Evolutionary conservation across 92 coral and sea anemone genomes (phyloP).

Genomic region (Phenganax subtilis): DNA sequence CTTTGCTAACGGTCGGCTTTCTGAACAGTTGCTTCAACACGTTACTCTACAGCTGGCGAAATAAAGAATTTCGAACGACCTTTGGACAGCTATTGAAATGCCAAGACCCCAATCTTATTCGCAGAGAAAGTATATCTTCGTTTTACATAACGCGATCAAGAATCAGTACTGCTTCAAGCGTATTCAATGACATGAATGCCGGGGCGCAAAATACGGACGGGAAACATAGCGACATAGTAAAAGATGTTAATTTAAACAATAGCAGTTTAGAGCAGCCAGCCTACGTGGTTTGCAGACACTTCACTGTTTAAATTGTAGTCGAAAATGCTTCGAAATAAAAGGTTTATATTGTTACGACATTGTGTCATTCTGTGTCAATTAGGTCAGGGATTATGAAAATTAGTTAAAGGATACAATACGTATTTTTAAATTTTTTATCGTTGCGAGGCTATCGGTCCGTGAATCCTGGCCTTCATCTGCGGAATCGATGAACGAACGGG

Average conservation of each 20-base stretch:
- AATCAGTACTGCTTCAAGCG: background rate
- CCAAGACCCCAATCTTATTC: constrained; percentile 28
- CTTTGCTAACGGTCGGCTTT: constrained; percentile 21
- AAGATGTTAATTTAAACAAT: too few relatives aligned
- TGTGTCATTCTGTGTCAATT: background rate
- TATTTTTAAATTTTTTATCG: too few relatives aligned
- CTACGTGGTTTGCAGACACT: background rate
- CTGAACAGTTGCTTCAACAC: constrained; percentile 85
- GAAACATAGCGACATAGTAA: background rate
- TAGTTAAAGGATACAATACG: too few relatives aligned
- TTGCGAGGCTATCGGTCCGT: too few relatives aligned
- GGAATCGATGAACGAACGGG: too few relatives aligned
- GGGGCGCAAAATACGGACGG: background rate
- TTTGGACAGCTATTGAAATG: constrained; percentile 61
- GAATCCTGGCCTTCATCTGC: too few relatives aligned
- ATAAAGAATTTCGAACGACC: constrained; percentile 76
- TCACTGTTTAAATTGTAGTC: background rate
- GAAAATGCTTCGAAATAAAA: background rate
- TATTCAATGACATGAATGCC: constrained; percentile 6
- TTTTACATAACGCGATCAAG: constrained; percentile 12
- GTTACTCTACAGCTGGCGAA: constrained; percentile 71
- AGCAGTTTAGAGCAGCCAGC: background rate
- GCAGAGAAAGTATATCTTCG: constrained; percentile 35
- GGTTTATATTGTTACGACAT: background rate
- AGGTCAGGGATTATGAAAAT: too few relatives aligned